Evolutionary conservation across 1,140 invertebrate species (phyloP), one percentile per base, ranked within the genome.

Genomic region (Eriocheir sinensis): DNA sequence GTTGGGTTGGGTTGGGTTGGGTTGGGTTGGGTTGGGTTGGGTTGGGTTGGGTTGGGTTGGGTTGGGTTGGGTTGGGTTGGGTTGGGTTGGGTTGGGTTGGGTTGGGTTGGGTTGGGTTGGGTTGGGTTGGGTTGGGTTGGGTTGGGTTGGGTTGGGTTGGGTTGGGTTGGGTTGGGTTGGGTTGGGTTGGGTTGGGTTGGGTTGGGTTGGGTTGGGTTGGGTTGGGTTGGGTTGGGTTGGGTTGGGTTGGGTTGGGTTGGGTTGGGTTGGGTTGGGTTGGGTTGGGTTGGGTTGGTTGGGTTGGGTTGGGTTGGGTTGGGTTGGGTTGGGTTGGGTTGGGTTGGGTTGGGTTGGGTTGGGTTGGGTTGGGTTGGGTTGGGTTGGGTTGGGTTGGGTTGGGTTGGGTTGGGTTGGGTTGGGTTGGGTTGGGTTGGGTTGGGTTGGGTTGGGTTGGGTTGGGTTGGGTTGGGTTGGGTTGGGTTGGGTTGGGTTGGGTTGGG

Each of bases 51-150:
- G 91, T 83, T 80, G 48, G 91, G 91, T 93, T 88, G 34, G 91
- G 91, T 93, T 88, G 34, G 79, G 91, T 93, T 88, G 34, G 91
- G 32, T 83, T 72, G 34, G 79, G 91, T 93, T n/a, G 34, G 79
- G 91, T 93, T 88, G 34, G 91, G 79, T 86, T 88, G 34, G 79
- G 79, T 93, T 88, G 34, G 91, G 91, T 83, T 88, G 34, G 91
- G 91, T 93, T 88, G 34, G 91, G 60, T 93, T 88, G 34, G 91
- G 91, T 93, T 88, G n/a, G 79, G 79, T 93, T 88, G 27, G 91
- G 91, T 93, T 88, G n/a, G 91, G 91, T 93, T 88, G n/a, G 91
- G 91, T 93, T 88, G n/a, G 91, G 91, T 93, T 88, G n/a, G 91
- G 91, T 93, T 88, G n/a, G 91, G 79, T 93, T 88, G n/a, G 91